Base-by-base conservation (phyloP, 2,888 invertebrate species). In the Macrostomum cliftonense region DNA sequence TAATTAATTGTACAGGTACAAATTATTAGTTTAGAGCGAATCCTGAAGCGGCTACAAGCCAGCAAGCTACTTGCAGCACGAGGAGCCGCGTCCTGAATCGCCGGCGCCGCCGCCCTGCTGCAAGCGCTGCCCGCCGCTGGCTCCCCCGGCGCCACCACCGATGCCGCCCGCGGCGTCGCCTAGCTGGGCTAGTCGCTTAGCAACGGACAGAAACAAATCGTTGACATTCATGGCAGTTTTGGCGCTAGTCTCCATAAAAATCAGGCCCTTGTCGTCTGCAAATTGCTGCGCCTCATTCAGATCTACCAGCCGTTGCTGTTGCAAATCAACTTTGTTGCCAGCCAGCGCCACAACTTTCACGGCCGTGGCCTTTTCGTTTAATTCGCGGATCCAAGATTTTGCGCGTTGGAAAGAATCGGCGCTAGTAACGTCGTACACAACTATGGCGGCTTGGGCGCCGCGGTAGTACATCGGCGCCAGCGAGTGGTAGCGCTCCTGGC, bases 141-240 rank as follows among this genome's bases (percentile, higher is more conserved):
- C 28, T 4, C 28, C 28, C 9, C 28, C 28, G 28, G 28, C 28
- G 28, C 28, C 28, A 9, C 28, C 28, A 9, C 28, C 28, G 28
- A 28, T 28, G 28, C 28, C 28, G 28, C 28, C 28, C 4, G 28
- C 28, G 5, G 28, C 28, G 28, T 28, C 28, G 28, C 28, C 28
- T 9, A 28, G 28, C 9, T 28, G 28, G 9, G 28, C 28, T 9
- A 28, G 28, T 9, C 28, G 28, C 45, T 45, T 43, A 70, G 68
- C 95, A 75, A 97, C 97, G 71, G 91, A 95, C 77, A 95, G 78
- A 77, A 99, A 99, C 74, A 97, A 93, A 74, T 97, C 97, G 74
- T 93, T 95, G 62, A 97, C 97, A 73, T 97, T 97, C 85, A 91
- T 86, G 66, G 95, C 93, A 59, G 97, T 97, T 78, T 99, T 99